Evolutionary conservation across 2,888 invertebrate genomes (phyloP).

Genomic region (Gastrophysa polygoni): DNA sequence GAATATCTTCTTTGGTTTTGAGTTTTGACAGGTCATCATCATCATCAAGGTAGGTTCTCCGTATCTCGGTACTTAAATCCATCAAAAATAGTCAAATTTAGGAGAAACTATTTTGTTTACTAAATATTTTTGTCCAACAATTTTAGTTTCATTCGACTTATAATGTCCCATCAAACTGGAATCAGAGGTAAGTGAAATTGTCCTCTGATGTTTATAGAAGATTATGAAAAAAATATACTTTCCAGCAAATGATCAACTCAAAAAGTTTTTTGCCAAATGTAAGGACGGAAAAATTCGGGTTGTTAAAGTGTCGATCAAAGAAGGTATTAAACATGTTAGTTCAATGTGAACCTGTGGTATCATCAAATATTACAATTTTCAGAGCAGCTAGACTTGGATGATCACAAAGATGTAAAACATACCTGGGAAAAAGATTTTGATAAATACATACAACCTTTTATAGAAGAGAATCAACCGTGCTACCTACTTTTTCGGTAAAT

Average conservation of each 20-base stretch:
- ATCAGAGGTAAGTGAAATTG: conserved; percentile 74
- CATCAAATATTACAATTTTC: no score
- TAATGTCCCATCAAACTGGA: conserved; percentile 91
- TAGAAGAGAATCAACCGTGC: conserved; percentile 84
- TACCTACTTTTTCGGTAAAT: conserved; percentile 83
- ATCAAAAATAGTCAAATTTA: no score
- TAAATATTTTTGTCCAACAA: no score
- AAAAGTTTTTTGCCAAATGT: conserved; percentile 82
- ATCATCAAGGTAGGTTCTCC: no score
- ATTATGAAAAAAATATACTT: no score
- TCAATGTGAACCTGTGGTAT: no score
- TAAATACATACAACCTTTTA: conserved; percentile 70
- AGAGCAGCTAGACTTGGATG: conserved; percentile 78
- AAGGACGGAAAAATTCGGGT: conserved; percentile 80
- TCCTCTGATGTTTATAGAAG: no score
- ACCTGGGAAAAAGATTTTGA: conserved; percentile 89
- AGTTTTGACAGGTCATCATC: no score
- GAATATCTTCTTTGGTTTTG: no score
- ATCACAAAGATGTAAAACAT: conserved; percentile 69
- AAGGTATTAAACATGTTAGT: conserved; percentile 73
- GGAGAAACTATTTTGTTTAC: no score
- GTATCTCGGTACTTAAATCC: no score
- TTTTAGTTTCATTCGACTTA: no score
- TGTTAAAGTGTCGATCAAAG: conserved; percentile 83
- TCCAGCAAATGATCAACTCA: conserved; percentile 82